Conservation (phyloP, 1,140 invertebrate species). For the honey bee (Apis mellifera) region Amel_HAv3.1 CM009945.2:7766001-7766500, state of each 20-base stretch:
- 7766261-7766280: background rate
- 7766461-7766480: too few relatives aligned
- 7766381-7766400: background rate
- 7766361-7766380: background rate
- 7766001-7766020: background rate
- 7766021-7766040: background rate
- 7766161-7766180: conserved; percentile 4
- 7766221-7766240: background rate
- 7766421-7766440: too few relatives aligned
- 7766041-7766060: background rate
- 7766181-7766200: conserved; percentile 36
- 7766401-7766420: too few relatives aligned
- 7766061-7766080: background rate
- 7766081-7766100: conserved; percentile 8
- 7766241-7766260: background rate
- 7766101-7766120: background rate
- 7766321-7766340: background rate
- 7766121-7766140: conserved; percentile 5
- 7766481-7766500: too few relatives aligned
- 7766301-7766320: background rate
- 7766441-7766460: too few relatives aligned
- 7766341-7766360: conserved; percentile 14
- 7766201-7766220: background rate
- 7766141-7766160: conserved; percentile 1
- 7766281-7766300: conserved; percentile 2